Percentiles rank a stretch among this genome's conserved stretches.
phyloP scores from a whole-genome alignment of 2,113 vertebrate genomes.

The Syrrhaptes paradoxus region DNA sequence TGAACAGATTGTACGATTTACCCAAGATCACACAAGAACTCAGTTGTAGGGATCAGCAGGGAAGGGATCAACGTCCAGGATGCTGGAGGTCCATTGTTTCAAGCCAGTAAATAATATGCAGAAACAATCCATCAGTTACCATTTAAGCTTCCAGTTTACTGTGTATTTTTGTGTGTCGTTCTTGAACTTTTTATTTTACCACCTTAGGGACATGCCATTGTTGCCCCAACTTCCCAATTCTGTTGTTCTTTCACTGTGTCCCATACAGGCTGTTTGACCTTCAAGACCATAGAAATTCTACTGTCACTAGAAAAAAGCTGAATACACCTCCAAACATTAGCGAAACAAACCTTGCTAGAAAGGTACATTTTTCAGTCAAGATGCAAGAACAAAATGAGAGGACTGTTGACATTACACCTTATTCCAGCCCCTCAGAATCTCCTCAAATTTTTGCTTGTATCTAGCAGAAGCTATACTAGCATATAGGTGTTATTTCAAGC shows the following conservation, averaged over 20 bases:
- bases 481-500: neutral
- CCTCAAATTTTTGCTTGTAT: neutral
- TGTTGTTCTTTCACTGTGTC: neutral
- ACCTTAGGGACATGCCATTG: accelerated
- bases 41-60: neutral
- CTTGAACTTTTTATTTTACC: neutral
- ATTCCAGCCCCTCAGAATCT: neutral
- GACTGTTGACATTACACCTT: neutral
- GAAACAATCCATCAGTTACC: neutral
- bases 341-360: neutral
- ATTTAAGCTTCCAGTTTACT: neutral
- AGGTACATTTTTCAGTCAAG: neutral
- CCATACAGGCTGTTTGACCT: neutral
- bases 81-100: neutral
- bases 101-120: neutral
- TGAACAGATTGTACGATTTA: neutral
- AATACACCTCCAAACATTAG: neutral
- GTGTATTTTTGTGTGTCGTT: neutral
- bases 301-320: neutral
- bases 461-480: neutral
- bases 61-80: neutral
- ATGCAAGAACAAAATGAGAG: neutral
- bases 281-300: neutral
- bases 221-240: neutral
- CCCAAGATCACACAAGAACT: neutral